A percentile compares a stretch with the other conserved stretches of the same genome.
These are phyloP conservation scores for Astreopora myriophthalma DNA, from an alignment of 64 coral and sea anemone genomes.

Conservation along the genomic window DNA sequence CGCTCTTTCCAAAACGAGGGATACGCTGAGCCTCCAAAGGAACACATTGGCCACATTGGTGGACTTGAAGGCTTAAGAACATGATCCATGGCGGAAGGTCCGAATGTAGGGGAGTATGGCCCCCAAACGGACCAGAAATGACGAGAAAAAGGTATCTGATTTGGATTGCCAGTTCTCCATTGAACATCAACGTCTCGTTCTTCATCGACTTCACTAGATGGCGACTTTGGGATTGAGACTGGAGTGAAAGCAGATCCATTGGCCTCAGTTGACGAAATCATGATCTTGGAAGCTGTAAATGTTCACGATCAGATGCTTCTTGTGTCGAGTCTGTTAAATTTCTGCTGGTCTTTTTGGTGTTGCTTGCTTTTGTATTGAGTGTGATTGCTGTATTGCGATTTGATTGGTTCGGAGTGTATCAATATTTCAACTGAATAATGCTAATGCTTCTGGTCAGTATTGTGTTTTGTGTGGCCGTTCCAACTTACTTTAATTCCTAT, in stretches of 20 bases:
- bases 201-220: neutral
- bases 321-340: constrained; percentile 13
- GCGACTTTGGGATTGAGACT: constrained; percentile 3
- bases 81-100: constrained; percentile 31
- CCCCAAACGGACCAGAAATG: constrained; percentile 48
- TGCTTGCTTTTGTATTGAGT: constrained; percentile 48
- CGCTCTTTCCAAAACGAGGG: constrained; percentile 39
- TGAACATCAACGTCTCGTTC: constrained; percentile 18
- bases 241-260: constrained; percentile 5
- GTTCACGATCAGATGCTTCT: neutral
- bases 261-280: constrained; percentile 38
- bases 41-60: constrained; percentile 18
- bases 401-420: constrained; percentile 36
- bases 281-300: neutral
- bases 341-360: neutral
- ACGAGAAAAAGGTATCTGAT: constrained; percentile 8
- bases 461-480: constrained; percentile 14
- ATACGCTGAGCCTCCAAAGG: neutral
- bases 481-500: neutral
- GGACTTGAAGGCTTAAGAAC: constrained; percentile 39
- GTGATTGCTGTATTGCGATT: constrained; percentile 11
- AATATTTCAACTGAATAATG: constrained; percentile 35
- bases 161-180: constrained; percentile 12
- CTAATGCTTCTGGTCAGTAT: constrained; percentile 12
- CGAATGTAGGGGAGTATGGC: constrained; percentile 26